Percentiles rank a stretch among this genome's conserved stretches.
These are phyloP conservation scores for Oxyura jamaicensis DNA, from an alignment of 2,113 vertebrate genomes.

Conservation along the genomic window DNA sequence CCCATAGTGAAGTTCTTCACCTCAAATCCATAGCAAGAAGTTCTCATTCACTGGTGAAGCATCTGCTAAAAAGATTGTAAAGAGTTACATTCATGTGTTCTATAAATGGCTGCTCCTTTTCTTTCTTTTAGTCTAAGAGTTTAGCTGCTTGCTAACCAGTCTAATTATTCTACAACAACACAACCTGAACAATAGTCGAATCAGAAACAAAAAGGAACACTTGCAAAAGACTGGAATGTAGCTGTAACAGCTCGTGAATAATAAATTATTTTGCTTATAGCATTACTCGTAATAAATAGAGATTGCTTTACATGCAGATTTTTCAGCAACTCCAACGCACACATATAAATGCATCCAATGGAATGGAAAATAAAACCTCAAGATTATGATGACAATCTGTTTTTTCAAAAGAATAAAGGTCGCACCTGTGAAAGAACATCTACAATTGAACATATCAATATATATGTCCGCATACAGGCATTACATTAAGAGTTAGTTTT, in stretches of 20 bases:
- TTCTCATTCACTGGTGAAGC: conserved; percentile 76
- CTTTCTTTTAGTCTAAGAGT: background rate
- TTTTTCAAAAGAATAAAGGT: background rate
- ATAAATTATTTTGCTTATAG: background rate
- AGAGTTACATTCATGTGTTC: background rate
- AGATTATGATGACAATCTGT: background rate
- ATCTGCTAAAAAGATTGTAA: conserved; percentile 73
- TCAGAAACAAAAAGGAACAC: background rate
- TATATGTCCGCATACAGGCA: background rate
- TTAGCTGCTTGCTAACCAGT: background rate
- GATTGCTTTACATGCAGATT: background rate
- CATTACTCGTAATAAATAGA: background rate
- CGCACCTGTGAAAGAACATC: background rate
- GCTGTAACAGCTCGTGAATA: background rate
- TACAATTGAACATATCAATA: background rate
- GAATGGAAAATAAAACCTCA: background rate
- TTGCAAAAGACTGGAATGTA: background rate
- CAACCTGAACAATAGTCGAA: background rate
- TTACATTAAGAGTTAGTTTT: background rate
- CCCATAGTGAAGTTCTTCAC: conserved; percentile 85
- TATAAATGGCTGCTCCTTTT: background rate
- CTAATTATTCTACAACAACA: background rate
- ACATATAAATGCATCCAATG: background rate
- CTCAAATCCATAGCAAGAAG: conserved; percentile 56
- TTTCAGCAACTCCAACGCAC: background rate